Evolutionary conservation across 1,140 invertebrate species (phyloP).

Genomic region (Caerostris extrusa): DNA sequence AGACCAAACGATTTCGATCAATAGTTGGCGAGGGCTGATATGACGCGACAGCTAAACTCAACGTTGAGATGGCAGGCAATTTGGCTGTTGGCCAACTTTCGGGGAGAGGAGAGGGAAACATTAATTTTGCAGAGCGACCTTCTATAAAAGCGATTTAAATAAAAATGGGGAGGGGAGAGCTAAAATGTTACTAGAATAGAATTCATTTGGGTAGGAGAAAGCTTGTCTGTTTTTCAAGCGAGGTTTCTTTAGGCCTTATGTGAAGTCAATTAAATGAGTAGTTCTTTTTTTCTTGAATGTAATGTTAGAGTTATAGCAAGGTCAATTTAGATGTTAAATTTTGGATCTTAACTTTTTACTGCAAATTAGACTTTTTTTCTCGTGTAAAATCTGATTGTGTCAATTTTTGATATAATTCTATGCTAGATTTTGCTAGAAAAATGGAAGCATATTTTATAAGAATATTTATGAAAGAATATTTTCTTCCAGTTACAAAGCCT

Average conservation of each 20-base stretch:
- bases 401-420: no score
- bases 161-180: neutral
- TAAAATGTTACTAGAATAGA: neutral
- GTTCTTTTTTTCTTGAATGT: no score
- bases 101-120: neutral
- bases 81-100: neutral
- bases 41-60: neutral
- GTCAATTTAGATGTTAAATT: no score
- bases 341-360: no score
- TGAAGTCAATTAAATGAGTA: neutral
- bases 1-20: slow-evolving; percentile 7
- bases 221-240: neutral
- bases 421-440: no score
- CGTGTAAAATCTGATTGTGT: no score
- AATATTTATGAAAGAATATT: no score
- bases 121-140: slow-evolving; percentile 13
- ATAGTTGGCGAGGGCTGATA: slow-evolving; percentile 1
- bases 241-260: neutral
- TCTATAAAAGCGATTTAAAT: slow-evolving; percentile 27
- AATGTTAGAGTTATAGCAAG: no score
- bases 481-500: no score
- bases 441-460: no score
- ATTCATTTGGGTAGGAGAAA: neutral
- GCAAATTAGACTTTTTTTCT: no score
- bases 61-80: neutral